phyloP scores from a whole-genome alignment of 2,797 vertebrate species.

The Yasuhikotakia modesta region DNA sequence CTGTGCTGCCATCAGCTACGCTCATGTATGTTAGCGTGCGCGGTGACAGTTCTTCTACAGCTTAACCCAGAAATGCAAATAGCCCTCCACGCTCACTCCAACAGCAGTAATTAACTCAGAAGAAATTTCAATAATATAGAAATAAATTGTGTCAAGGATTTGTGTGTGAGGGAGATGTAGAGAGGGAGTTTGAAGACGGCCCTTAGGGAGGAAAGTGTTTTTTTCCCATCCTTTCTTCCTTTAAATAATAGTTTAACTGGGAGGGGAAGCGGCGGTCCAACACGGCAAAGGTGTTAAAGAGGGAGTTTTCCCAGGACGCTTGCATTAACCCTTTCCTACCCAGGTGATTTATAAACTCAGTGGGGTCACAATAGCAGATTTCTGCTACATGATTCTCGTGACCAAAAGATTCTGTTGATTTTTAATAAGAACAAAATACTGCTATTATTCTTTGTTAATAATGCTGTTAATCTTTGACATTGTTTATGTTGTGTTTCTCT shows the following conservation, averaged over 20 bases:
- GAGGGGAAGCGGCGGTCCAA: constrained; percentile 36
- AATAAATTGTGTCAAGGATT: constrained; percentile 66
- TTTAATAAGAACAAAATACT: no score
- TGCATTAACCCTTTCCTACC: constrained; percentile 12
- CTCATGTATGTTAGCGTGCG: constrained; percentile 43
- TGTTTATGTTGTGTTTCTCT: no score
- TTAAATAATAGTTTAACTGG: constrained; percentile 61
- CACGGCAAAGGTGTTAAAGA: constrained; percentile 42
- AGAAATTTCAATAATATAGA: constrained; percentile 65
- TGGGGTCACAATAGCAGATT: no score
- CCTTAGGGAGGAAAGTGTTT: constrained; percentile 56
- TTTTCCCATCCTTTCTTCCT: constrained; percentile 41
- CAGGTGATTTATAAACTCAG: no score
- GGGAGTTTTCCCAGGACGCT: constrained; percentile 1
- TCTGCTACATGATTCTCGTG: no score
- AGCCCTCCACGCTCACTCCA: constrained; percentile 50
- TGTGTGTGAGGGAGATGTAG: constrained; percentile 47
- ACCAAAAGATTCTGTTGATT: no score
- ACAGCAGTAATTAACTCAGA: constrained; percentile 65
- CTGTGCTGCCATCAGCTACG: constrained; percentile 60
- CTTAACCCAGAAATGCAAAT: constrained; percentile 66
- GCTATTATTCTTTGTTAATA: no score
- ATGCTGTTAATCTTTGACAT: no score
- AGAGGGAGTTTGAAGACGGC: constrained; percentile 53
- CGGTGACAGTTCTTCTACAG: constrained; percentile 58